Evolutionary conservation across 2,797 vertebrate genomes (phyloP), one percentile per base, ranked within the genome.

Genomic region (Triplophysa bombifrons): DNA sequence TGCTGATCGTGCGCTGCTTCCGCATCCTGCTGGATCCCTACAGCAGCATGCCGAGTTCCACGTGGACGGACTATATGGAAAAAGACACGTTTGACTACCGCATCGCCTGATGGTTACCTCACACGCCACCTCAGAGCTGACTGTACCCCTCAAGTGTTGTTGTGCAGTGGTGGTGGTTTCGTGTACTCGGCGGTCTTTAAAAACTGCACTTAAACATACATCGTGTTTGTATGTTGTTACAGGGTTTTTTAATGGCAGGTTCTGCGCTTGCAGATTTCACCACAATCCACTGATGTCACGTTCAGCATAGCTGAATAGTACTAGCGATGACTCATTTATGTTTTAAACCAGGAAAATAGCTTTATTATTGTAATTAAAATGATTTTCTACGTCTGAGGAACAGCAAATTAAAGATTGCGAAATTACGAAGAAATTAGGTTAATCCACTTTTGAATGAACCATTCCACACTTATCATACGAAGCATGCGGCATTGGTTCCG

Each of bases 41-140:
- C 88, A 94, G 93, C 79, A 95, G 94, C 86, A 95, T 95, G 94
- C 94, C 95, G 19, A 94, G 94, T 7, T 95, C 94, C 85, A 95
- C 93, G 66, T 96, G 95, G 95, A 95, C 94, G 13, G 94, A 96
- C 88, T 95, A 95, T 89, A 94, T 94, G 81, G 95, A 96, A 87
- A 96, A 96, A 78, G 95, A 95, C 88, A 94, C 94, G 0, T 93
- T 95, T 10, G 94, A 95, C 80, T 95, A 96, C 78, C 93, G 93
- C 83, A 94, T 96, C 72, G 93, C 93, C 87, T 96, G 91, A 82
- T 80, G 85, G 71, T 81, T 84, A 84, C 80, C 80, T 82, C 83
- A 79, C 76, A 44, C 44, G 66, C 66, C 71, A 74, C 53, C 61
- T 72, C 74, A 73, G 65, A 74, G 72, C 61, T 20, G 19, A 72